These are phyloP conservation scores for Pangasius krempfi DNA, from an alignment of 2,797 vertebrate genomes.

Conservation along the genomic window DNA sequence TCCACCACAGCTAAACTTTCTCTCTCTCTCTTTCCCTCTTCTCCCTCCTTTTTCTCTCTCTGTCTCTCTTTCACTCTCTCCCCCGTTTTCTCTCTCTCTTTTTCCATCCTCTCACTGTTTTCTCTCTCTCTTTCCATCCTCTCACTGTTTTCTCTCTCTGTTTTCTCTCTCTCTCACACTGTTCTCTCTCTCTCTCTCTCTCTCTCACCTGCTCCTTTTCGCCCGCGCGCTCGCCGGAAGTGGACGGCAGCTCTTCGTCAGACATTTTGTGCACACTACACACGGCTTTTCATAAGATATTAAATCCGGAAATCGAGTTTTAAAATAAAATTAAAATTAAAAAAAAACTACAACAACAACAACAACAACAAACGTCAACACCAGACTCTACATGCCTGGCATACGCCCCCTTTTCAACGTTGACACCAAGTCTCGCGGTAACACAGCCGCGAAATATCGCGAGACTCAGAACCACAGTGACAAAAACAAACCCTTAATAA, in stretches of 20 bases:
- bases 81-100: too few relatives aligned
- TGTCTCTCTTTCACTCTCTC: too few relatives aligned
- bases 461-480: not conserved
- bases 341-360: not conserved
- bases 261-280: slow-evolving; percentile 54
- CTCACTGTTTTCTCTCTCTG: not conserved
- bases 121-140: not conserved
- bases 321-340: not conserved
- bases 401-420: slow-evolving; percentile 25
- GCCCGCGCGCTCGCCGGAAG: slow-evolving; percentile 56
- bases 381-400: not conserved
- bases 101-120: not conserved
- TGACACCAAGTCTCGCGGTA: slow-evolving; percentile 4
- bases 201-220: slow-evolving; percentile 58
- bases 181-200: not conserved
- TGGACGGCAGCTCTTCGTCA: slow-evolving; percentile 66
- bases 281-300: slow-evolving; percentile 45
- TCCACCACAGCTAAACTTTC: not conserved
- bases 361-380: not conserved
- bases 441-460: not conserved
- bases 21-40: not conserved
- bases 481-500: not conserved
- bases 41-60: not conserved
- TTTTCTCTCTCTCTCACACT: not conserved
- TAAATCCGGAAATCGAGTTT: slow-evolving; percentile 32